Base-by-base conservation (phyloP, 2,113 vertebrate species). In the Sialia sialis region DNA sequence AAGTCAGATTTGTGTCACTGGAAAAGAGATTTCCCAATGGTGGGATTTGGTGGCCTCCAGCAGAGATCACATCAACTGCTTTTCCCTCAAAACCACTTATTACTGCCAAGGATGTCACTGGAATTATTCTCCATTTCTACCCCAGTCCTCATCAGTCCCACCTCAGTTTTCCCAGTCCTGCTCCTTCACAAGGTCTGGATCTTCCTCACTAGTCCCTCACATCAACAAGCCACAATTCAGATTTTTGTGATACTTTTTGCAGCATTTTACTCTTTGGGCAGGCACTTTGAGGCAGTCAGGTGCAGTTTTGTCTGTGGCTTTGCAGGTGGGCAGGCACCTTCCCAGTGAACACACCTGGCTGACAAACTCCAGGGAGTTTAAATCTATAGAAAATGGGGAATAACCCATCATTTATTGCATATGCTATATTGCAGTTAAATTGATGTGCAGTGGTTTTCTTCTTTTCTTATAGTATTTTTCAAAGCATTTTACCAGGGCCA, bases 241-340 rank as follows among this genome's bases (percentile, higher is more conserved):
- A 5, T 51, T 51, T 51, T 29, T 29, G 22, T 9, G 10, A 18
- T 13, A 15, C 18, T 34, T 46, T n/a, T 4, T 26, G 43, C 0
- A 7, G 52, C 21, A 7, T 62, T 60, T 78, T 1, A 1, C 12
- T 16, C 5, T 49, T 12, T 5, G 70, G 22, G 43, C 10, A 10
- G 32, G 38, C 5, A 4, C 32, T 17, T 30, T 5, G 36, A 11
- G 38, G 64, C 20, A 23, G 25, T 1, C 1, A 1, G 52, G 46
- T 5, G 2, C 16, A 19, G 34, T 13, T 49, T 1, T 2, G 1
- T 6, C 38, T 0, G 2, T 3, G 17, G 12, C 25, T 7, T 46
- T 16, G 83, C 58, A 34, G 34, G 4, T 20, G 44, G 16, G 76
- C 62, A 68, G 60, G 17, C 9, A 2, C 16, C 44, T 87, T 13